These are phyloP conservation scores for Forbesichthys agassizii DNA, from an alignment of 2,113 vertebrate genomes.

Conservation along the genomic window DNA sequence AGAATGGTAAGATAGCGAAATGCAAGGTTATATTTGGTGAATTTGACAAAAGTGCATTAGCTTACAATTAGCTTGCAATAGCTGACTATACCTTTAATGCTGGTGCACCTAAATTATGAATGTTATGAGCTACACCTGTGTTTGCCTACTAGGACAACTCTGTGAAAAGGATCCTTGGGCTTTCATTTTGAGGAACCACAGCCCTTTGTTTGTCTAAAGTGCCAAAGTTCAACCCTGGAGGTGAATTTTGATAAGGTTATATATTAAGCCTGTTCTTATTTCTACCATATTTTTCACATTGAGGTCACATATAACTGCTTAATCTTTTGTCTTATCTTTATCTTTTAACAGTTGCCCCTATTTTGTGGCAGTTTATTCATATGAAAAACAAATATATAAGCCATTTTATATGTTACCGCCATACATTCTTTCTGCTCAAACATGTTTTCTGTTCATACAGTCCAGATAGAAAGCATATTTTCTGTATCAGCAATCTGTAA, in stretches of 20 bases:
- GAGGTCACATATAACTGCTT: constrained; percentile 11
- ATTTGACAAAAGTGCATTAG: too few relatives aligned
- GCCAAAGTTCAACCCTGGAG: constrained; percentile 70
- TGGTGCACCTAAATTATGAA: too few relatives aligned
- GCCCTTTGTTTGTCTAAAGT: constrained; percentile 39
- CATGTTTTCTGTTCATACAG: constrained; percentile 21
- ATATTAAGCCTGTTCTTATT: constrained; percentile 20
- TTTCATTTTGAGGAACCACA: not conserved
- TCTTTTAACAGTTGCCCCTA: constrained; percentile 20
- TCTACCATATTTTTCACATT: constrained; percentile 22
- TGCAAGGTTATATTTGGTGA: too few relatives aligned
- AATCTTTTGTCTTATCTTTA: constrained; percentile 25
- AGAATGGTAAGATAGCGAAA: too few relatives aligned
- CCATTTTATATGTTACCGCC: constrained; percentile 32
- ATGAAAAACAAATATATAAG: constrained; percentile 23
- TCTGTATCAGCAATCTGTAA: constrained; percentile 9
- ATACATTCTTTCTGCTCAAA: not conserved
- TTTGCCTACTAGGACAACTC: too few relatives aligned
- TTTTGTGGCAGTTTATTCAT: constrained; percentile 39
- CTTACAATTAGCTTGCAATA: too few relatives aligned
- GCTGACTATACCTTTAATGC: too few relatives aligned
- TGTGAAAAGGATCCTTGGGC: too few relatives aligned
- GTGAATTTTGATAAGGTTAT: constrained; percentile 61
- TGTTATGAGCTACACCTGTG: too few relatives aligned
- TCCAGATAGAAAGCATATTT: constrained; percentile 16